Percentiles rank a stretch among this genome's conserved stretches.
Conservation (phyloP, 2,888 invertebrate species). For the Macrosoma leucophasiata region DNA sequence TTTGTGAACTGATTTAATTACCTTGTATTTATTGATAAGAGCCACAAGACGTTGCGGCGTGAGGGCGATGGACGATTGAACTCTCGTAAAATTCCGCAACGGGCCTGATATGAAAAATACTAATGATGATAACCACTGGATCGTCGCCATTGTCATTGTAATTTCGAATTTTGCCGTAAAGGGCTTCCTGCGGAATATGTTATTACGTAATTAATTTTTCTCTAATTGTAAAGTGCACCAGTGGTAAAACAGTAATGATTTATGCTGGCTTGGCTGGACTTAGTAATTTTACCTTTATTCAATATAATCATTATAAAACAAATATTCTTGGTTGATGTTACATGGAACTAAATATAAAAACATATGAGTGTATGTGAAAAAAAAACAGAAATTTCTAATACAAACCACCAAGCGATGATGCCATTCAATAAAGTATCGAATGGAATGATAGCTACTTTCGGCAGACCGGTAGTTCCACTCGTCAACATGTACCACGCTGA, state of each 20-base stretch:
- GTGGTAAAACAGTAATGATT: too few relatives aligned
- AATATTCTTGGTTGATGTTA: too few relatives aligned
- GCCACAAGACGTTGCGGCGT: conserved; percentile 32
- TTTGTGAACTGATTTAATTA: too few relatives aligned
- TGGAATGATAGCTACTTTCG: conserved; percentile 39
- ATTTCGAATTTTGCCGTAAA: conserved; percentile 27
- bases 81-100: conserved; percentile 32
- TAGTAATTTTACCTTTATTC: too few relatives aligned
- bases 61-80: conserved; percentile 36
- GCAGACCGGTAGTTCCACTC: conserved; percentile 44
- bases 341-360: too few relatives aligned
- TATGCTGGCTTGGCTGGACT: too few relatives aligned
- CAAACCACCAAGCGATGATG: conserved; percentile 41
- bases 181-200: conserved; percentile 32
- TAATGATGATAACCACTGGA: conserved; percentile 44
- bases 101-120: conserved; percentile 35
- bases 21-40: conserved; percentile 41
- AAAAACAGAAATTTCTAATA: too few relatives aligned
- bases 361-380: too few relatives aligned
- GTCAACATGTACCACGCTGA: conserved; percentile 43
- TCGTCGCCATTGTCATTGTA: conserved; percentile 34
- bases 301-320: too few relatives aligned
- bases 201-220: too few relatives aligned
- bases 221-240: too few relatives aligned
- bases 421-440: conserved; percentile 35